A percentile compares a stretch with the other conserved stretches of the same genome.
phyloP scores from a whole-genome alignment of 2,797 vertebrate species.

The Smutsia temminckii region DNA sequence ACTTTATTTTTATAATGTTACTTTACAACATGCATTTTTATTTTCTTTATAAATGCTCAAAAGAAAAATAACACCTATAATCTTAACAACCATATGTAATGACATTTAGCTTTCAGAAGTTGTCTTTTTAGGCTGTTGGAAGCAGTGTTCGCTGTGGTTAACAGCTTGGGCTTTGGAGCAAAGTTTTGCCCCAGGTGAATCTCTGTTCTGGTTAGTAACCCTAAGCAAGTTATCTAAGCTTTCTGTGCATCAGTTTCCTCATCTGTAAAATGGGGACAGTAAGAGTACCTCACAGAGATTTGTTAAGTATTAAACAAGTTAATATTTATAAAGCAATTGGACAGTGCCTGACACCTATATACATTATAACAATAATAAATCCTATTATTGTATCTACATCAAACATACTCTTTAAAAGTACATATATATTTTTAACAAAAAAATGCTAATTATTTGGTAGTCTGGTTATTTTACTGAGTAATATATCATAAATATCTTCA shows the following conservation, averaged over 20 bases:
- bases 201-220: neutral
- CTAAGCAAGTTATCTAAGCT: neutral
- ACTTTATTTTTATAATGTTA: neutral
- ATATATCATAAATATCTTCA: neutral
- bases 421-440: neutral
- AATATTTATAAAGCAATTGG: neutral
- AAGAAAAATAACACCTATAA: neutral
- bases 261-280: neutral
- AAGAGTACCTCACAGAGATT: neutral
- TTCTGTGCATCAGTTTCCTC: neutral
- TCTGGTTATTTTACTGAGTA: neutral
- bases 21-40: neutral
- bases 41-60: neutral
- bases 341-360: neutral
- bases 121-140: neutral
- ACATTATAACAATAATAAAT: neutral
- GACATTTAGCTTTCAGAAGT: neutral
- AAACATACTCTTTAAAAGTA: slow-evolving; percentile 9
- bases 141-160: neutral
- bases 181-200: neutral
- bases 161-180: neutral
- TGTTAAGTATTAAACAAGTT: slow-evolving; percentile 24
- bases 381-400: neutral
- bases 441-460: neutral
- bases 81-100: neutral